These are phyloP conservation scores for Orussus abietinus DNA, from an alignment of 1,140 invertebrate genomes.

Conservation along the genomic window DNA sequence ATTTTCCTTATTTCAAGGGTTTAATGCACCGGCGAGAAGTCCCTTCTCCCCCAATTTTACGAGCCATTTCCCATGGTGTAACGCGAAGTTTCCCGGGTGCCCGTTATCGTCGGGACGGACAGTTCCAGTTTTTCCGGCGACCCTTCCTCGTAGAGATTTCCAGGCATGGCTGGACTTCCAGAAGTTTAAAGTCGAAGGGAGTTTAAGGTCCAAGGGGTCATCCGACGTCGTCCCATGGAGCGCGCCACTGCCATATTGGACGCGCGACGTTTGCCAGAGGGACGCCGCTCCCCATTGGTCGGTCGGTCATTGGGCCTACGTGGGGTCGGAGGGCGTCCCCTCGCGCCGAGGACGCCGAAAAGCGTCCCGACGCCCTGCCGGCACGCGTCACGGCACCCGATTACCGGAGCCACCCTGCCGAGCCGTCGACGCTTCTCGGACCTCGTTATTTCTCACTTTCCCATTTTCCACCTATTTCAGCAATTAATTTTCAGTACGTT, in stretches of 20 bases:
- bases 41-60: no score
- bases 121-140: no score
- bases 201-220: slow-evolving; percentile 1
- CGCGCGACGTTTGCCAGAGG: slow-evolving; percentile 22
- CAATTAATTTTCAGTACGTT: no score
- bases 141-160: no score
- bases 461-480: no score
- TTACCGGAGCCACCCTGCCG: slow-evolving; percentile 26
- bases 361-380: slow-evolving; percentile 42
- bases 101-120: no score
- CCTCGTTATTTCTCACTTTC: slow-evolving; percentile 8
- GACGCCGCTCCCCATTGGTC: slow-evolving; percentile 37
- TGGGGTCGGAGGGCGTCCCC: slow-evolving; percentile 32
- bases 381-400: slow-evolving; percentile 42
- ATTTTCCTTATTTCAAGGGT: no score
- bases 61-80: no score
- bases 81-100: no score
- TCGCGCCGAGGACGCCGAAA: slow-evolving; percentile 31
- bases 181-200: neutral
- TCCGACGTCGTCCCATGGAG: slow-evolving; percentile 14
- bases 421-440: slow-evolving; percentile 13
- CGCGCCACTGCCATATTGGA: slow-evolving; percentile 48
- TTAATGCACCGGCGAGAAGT: no score
- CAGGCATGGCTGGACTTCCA: neutral
- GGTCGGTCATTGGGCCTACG: slow-evolving; percentile 27